phyloP scores from a whole-genome alignment of 2,888 invertebrate species.

The Drosophila subsilvestris region DNA sequence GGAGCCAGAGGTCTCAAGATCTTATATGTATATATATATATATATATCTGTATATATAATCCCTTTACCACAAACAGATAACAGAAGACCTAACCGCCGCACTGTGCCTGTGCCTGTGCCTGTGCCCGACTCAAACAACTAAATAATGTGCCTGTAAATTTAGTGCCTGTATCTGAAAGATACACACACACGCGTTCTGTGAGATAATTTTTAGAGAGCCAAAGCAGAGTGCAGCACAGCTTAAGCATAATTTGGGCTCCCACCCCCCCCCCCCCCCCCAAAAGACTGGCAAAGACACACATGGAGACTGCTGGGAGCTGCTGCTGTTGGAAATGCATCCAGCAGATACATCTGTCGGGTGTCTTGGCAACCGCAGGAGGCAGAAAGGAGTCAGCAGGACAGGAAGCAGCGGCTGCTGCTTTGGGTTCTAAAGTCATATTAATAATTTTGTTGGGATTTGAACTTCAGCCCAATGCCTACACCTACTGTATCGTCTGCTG shows the following conservation, averaged over 20 bases:
- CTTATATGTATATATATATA: slow-evolving; percentile 13
- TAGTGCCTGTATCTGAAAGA: slow-evolving; percentile 53
- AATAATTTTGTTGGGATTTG: slow-evolving; percentile 72
- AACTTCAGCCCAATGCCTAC: slow-evolving; percentile 43
- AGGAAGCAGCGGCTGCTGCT: background rate
- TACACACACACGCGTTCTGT: slow-evolving; percentile 36
- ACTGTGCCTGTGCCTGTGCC: background rate
- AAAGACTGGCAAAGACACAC: slow-evolving; percentile 44
- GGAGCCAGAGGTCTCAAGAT: slow-evolving; percentile 9
- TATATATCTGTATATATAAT: slow-evolving; percentile 45
- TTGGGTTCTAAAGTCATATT: slow-evolving; percentile 68
- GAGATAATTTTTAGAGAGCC: background rate
- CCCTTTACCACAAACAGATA: slow-evolving; percentile 72
- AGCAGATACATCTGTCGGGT: slow-evolving; percentile 49
- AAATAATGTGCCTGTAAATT: slow-evolving; percentile 76
- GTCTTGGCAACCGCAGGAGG: slow-evolving; percentile 59
- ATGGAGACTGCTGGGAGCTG: slow-evolving; percentile 19
- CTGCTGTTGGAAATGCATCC: slow-evolving; percentile 48
- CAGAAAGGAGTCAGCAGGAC: background rate
- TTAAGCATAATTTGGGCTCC: slow-evolving; percentile 76
- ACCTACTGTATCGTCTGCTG: background rate
- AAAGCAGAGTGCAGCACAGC: slow-evolving; percentile 9
- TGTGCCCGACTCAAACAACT: slow-evolving; percentile 61
- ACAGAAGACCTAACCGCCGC: slow-evolving; percentile 48
- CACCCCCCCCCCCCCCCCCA: too few species aligned